Evolutionary conservation across 2,888 invertebrate genomes (phyloP), one percentile per base, ranked within the genome.

Genomic region (Phyto melanocephala): DNA sequence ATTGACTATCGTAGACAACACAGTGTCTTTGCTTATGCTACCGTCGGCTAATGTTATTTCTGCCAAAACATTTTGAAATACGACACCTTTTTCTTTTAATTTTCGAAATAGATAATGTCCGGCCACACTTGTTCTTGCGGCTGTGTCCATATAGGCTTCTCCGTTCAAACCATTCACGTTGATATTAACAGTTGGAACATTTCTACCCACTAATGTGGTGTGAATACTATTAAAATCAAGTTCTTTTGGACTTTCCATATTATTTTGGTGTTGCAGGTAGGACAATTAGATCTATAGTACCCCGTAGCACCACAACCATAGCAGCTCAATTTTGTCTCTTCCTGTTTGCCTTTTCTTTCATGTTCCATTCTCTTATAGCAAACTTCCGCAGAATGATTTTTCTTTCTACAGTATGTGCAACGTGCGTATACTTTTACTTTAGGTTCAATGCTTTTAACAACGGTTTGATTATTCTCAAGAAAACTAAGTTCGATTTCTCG

Each of bases 11-110:
- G 83, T 81, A 6, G 68, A 67, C 24, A 71, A 58, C 0, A 84
- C 79, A 1, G 54, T 54, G 54, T 83, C 70, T 20, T 52, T 72
- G 5, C 56, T 45, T 35, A 56, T 42, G 1, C 56, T 75, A 1
- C 82, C 78, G 47, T 82, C 84, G 17, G 84, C 84, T 54, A 82
- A 50, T 17, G 75, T 78, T 50, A 84, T 83, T 65, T 80, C 56
- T 1, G 77, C 81, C 1, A 33, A 40, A 1, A 78, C 78, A 72
- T 80, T 60, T 63, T 80, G 74, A 50, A 80, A 75, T 11, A 33
- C 22, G 8, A 74, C 47, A 1, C 71, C 71, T 42, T 67, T 78
- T 17, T 50, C 52, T 28, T 54, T 40, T n/a, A n/a, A n/a, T n/a
- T n/a, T n/a, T n/a, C n/a, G n/a, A n/a, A n/a, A n/a, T n/a, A n/a